Evolutionary conservation across 2,888 invertebrate species (phyloP), one percentile per base, ranked within the genome.

Genomic region (Acheta domesticus): DNA sequence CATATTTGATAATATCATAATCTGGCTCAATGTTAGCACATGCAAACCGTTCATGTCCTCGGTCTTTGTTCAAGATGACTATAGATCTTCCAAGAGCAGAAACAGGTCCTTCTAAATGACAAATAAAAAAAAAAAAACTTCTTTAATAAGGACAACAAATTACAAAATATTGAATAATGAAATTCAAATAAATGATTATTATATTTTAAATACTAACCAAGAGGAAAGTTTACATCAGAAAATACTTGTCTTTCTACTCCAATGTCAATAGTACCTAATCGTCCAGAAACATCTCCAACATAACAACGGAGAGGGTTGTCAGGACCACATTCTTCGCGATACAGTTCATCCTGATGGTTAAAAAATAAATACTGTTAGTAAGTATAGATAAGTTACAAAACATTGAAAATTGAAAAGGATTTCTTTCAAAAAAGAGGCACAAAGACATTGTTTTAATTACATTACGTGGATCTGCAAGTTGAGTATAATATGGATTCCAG

Each of bases 1-100:
- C 93, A 84, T 93, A 96, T 87, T 96, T 96, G 78, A 96, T 92
- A 82, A 96, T 95, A 86, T 97, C 95, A 85, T 94, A 92, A 86
- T 97, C 97, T 0, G 95, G 94, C 85, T 94, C 93, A 82, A 97
- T 95, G 86, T 96, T 97, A 79, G 96, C 96, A 86, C 97, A 97
- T 1, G 96, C 96, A 86, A 93, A 93, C 83, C 93, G 89, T 82
- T 93, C 92, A 14, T 89, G 85, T 77, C 92, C 91, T 82, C 91
- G 87, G 80, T 94, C 93, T 5, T 94, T 92, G 5, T 93, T 93
- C 85, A 94, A 91, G 83, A 97, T 91, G 1, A 97, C 94, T 82
- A 97, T 91, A 3, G 96, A 96, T 80, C 93, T 91, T 0, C 96
- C 96, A 86, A 97, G 87, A 3, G 96, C 96, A 5, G 91, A 91